Conservation (phyloP, 2,888 invertebrate genomes). For the Stenoptilia bipunctidactyla region DNA sequence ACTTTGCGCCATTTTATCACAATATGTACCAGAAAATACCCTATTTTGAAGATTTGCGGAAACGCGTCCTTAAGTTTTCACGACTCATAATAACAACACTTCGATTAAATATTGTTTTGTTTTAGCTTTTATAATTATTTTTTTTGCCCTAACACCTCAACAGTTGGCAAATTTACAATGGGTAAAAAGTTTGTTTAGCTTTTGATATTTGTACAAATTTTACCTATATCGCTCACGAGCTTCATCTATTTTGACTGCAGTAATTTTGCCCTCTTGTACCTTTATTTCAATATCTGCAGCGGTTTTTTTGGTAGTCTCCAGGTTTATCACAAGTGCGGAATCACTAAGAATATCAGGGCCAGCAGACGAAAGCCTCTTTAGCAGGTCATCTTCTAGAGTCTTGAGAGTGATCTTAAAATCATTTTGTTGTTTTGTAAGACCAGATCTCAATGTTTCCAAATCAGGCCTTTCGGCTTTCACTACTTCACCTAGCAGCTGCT, state of each 20-base stretch:
- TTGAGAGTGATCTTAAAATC: conserved; percentile 95
- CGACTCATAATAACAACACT: no score
- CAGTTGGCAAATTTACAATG: no score
- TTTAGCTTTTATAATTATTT: no score
- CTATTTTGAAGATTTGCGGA: no score
- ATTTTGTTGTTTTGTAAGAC: conserved; percentile 92
- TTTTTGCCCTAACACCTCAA: no score
- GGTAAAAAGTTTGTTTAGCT: no score
- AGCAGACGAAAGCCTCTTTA: conserved; percentile 88
- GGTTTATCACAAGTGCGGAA: conserved; percentile 89
- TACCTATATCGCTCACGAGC: conserved; percentile 88
- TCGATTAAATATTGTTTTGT: no score
- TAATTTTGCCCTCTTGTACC: conserved; percentile 88
- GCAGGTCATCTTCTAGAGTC: conserved; percentile 89
- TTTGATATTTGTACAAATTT: no score
- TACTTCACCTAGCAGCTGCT: conserved; percentile 92
- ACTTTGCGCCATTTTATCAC: no score
- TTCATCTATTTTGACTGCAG: conserved; percentile 89
- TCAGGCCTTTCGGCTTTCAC: conserved; percentile 95
- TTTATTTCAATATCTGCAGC: conserved; percentile 91
- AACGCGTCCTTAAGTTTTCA: no score
- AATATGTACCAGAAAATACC: no score
- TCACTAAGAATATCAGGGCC: conserved; percentile 94
- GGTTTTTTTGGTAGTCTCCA: conserved; percentile 93
- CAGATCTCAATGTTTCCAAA: conserved; percentile 84